Percentiles rank a stretch among this genome's conserved stretches.
These are phyloP conservation scores for Parus major DNA, from an alignment of 2,113 vertebrate genomes.

Conservation along the genomic window DNA sequence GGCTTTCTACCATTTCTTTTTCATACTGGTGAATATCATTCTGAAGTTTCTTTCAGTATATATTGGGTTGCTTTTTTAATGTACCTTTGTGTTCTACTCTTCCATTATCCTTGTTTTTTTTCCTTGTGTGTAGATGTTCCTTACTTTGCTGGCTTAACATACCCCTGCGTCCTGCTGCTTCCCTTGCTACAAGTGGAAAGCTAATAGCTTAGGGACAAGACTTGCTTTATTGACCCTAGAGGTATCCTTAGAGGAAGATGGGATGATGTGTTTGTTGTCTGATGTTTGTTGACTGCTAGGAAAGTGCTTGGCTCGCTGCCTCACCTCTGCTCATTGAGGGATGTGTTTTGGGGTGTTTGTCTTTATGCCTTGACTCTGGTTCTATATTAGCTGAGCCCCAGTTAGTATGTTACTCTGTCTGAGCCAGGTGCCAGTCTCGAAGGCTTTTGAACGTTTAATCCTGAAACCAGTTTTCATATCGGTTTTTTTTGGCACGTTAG, in stretches of 20 bases:
- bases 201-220: background rate
- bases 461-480: background rate
- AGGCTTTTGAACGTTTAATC: background rate
- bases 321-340: rapidly evolving
- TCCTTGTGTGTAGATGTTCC: background rate
- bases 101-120: background rate
- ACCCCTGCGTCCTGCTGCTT: background rate
- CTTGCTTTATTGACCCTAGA: background rate
- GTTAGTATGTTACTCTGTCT: background rate
- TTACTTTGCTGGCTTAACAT: background rate
- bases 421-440: background rate
- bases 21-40: background rate
- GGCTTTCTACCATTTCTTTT: background rate
- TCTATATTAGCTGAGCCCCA: background rate
- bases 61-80: background rate
- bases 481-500: background rate
- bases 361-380: background rate
- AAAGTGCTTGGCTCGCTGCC: background rate
- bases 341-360: background rate
- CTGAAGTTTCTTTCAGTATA: background rate
- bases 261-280: background rate
- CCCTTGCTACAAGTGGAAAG: background rate
- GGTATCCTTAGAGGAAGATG: background rate
- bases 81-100: background rate
- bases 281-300: background rate